Evolutionary conservation across 2,113 vertebrate genomes (phyloP).

Genomic region (Pardalotus punctatus): DNA sequence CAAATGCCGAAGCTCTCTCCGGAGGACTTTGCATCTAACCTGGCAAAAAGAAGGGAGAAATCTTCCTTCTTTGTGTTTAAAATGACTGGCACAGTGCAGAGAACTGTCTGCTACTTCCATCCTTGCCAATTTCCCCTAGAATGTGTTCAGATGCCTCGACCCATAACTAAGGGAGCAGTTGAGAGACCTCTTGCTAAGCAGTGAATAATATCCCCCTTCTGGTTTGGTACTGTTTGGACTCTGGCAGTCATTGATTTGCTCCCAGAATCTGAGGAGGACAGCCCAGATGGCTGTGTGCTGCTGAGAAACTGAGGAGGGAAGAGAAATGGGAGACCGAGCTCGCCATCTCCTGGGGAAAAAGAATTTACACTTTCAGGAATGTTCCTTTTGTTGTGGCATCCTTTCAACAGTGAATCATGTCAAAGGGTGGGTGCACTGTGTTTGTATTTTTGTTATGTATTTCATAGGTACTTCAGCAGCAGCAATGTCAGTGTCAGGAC

Average conservation of each 20-base stretch:
- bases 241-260: background rate
- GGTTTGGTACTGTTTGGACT: background rate
- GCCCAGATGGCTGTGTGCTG: background rate
- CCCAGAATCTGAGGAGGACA: background rate
- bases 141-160: background rate
- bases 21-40: background rate
- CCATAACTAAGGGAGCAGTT: background rate
- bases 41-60: background rate
- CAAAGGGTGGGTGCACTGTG: background rate
- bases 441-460: background rate
- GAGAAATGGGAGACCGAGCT: background rate
- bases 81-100: background rate
- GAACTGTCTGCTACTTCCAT: background rate
- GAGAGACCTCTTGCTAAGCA: background rate
- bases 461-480: background rate
- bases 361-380: background rate
- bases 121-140: background rate
- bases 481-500: background rate
- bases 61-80: background rate
- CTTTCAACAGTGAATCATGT: background rate
- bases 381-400: background rate
- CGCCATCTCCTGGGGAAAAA: conserved; percentile 58
- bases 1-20: background rate
- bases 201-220: background rate
- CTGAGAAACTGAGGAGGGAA: background rate